Evolutionary conservation across 2,113 vertebrate genomes (phyloP).

Genomic region (Gobio gobio): DNA sequence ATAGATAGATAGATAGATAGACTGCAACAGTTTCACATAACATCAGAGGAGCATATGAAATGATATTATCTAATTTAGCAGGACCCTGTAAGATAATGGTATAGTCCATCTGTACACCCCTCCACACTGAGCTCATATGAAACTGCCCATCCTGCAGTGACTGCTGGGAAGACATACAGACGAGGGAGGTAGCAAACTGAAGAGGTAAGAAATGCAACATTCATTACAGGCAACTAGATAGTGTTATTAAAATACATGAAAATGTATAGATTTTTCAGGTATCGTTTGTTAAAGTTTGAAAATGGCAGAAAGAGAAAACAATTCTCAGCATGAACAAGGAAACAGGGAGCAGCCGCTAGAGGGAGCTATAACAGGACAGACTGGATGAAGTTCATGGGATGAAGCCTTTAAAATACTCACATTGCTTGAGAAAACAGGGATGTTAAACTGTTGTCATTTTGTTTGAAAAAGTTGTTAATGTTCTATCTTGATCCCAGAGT

Average conservation of each 20-base stretch:
- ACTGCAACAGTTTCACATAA: too few species aligned
- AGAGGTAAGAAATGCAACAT: slow-evolving; percentile 73
- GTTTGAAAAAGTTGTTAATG: slow-evolving; percentile 41
- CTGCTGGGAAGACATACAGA: slow-evolving; percentile 80
- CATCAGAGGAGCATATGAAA: too few species aligned
- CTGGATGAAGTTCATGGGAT: slow-evolving; percentile 47
- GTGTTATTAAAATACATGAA: slow-evolving; percentile 21
- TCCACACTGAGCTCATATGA: slow-evolving; percentile 74
- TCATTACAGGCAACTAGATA: slow-evolving; percentile 42
- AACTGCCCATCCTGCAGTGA: slow-evolving; percentile 81
- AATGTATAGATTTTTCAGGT: slow-evolving; percentile 58
- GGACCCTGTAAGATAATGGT: slow-evolving; percentile 55
- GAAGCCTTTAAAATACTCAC: slow-evolving; percentile 53
- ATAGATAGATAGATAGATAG: too few species aligned
- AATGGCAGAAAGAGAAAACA: slow-evolving; percentile 41
- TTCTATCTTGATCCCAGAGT: slow-evolving; percentile 30
- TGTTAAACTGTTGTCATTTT: slow-evolving; percentile 44
- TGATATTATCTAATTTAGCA: background rate
- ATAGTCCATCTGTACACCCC: slow-evolving; percentile 75
- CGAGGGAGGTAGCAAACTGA: slow-evolving; percentile 51
- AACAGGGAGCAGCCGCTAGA: slow-evolving; percentile 73
- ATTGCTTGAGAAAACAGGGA: slow-evolving; percentile 41
- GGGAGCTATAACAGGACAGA: slow-evolving; percentile 73
- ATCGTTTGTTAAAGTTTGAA: slow-evolving; percentile 45
- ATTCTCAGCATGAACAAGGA: slow-evolving; percentile 68